A percentile compares a stretch with the other conserved stretches of the same genome.
These are phyloP conservation scores for Syngnathus scovelli DNA, from an alignment of 2,113 vertebrate species.

Conservation along the genomic window DNA sequence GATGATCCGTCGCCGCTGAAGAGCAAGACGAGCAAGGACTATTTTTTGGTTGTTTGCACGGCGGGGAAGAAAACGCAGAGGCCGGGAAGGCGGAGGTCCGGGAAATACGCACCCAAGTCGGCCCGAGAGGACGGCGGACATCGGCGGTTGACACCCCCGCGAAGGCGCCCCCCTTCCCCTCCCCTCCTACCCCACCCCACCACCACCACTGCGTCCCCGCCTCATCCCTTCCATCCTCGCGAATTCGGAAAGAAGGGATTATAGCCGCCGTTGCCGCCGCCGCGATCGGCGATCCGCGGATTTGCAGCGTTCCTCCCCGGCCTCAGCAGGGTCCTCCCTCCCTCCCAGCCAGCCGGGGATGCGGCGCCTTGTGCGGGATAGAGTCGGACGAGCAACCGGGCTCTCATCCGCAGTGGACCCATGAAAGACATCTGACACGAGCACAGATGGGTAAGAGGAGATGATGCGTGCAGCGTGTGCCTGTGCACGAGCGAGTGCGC, in stretches of 20 bases:
- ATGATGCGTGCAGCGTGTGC: constrained; percentile 2
- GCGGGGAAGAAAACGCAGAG: constrained; percentile 6
- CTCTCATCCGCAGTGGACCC: constrained; percentile 54
- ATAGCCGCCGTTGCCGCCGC: not conserved
- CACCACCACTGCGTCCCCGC: constrained; percentile 19
- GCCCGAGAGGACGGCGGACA: constrained; percentile 37
- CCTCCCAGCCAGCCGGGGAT: not conserved
- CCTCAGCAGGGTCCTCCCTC: constrained; percentile 22
- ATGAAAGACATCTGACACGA: constrained; percentile 58
- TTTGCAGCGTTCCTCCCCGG: constrained; percentile 10
- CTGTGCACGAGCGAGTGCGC: constrained; percentile 1
- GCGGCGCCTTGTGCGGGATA: constrained; percentile 6
- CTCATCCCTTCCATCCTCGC: constrained; percentile 31
- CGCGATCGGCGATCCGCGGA: constrained; percentile 26
- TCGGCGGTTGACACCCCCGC: constrained; percentile 25
- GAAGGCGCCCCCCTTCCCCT: not conserved
- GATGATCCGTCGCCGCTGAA: constrained; percentile 40
- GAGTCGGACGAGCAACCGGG: constrained; percentile 33
- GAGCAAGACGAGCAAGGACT: not conserved
- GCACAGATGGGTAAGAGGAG: constrained; percentile 70
- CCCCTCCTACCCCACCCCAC: not conserved
- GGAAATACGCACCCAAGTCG: constrained; percentile 57
- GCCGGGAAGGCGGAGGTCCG: constrained; percentile 32
- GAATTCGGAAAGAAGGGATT: not conserved
- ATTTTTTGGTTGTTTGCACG: constrained; percentile 8